phyloP scores from a whole-genome alignment of 2,888 invertebrate genomes.

The Ectemnius lituratus region DNA sequence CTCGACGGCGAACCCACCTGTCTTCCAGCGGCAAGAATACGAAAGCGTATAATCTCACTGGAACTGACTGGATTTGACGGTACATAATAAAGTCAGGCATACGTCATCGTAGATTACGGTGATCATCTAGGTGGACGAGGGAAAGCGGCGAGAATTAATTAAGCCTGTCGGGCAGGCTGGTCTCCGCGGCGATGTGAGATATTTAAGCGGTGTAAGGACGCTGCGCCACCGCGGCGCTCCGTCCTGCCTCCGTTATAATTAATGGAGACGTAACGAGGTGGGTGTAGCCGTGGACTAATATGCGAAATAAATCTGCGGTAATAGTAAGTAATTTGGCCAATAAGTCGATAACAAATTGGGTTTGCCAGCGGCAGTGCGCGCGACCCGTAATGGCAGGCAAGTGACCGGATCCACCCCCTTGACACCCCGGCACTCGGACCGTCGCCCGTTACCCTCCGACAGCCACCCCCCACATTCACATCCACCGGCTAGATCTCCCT shows the following conservation, averaged over 20 bases:
- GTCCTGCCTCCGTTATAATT: conserved; percentile 68
- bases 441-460: conserved; percentile 29
- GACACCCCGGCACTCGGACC: conserved; percentile 45
- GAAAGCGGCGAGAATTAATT: background rate
- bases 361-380: conserved; percentile 73
- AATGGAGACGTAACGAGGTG: conserved; percentile 74
- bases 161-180: background rate
- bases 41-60: background rate
- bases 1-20: conserved; percentile 15
- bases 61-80: background rate
- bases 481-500: conserved; percentile 55
- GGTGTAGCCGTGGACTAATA: conserved; percentile 72
- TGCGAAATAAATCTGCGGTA: conserved; percentile 77
- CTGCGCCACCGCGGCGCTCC: conserved; percentile 18
- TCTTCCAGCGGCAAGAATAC: conserved; percentile 3
- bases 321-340: conserved; percentile 77
- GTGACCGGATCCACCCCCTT: conserved; percentile 72
- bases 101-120: background rate
- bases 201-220: conserved; percentile 39
- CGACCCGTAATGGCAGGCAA: conserved; percentile 74
- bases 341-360: conserved; percentile 78
- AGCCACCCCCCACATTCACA: conserved; percentile 19
- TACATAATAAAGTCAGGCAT: background rate
- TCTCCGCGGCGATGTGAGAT: conserved; percentile 24
- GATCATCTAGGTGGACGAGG: background rate